phyloP scores from a whole-genome alignment of 2,113 vertebrate genomes.

The Phainopepla nitens region DNA sequence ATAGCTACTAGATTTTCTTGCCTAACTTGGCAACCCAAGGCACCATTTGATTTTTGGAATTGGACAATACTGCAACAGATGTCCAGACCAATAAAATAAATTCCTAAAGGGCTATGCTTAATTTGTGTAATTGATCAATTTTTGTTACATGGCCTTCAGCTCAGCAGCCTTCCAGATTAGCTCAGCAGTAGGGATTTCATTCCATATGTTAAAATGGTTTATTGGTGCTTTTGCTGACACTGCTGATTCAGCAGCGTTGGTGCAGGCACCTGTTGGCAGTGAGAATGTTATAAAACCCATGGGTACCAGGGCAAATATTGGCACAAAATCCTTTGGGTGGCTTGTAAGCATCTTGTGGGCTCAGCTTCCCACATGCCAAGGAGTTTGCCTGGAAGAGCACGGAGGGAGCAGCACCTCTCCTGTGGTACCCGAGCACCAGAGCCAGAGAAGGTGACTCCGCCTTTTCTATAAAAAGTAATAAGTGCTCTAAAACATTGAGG shows the following conservation, averaged over 20 bases:
- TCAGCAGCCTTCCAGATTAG: conserved; percentile 96
- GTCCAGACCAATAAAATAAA: conserved; percentile 98
- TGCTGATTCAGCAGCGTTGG: conserved; percentile 81
- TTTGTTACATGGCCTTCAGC: conserved; percentile 85
- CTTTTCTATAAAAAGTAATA: conserved; percentile 56
- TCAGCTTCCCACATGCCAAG: neutral
- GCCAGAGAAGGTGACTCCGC: neutral
- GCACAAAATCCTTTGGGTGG: neutral
- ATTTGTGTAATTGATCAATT: conserved; percentile 99
- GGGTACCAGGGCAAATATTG: neutral
- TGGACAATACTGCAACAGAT: conserved; percentile 99
- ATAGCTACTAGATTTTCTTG: conserved; percentile 90
- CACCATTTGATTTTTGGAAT: conserved; percentile 99
- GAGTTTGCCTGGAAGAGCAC: neutral
- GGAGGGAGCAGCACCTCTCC: neutral
- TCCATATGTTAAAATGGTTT: conserved; percentile 91
- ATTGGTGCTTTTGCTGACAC: conserved; percentile 78
- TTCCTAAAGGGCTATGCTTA: conserved; percentile 95
- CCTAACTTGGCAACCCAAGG: conserved; percentile 88
- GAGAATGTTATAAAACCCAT: conserved; percentile 6
- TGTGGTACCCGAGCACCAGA: neutral
- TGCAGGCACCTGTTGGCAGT: conserved; percentile 88
- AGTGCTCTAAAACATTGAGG: conserved; percentile 59
- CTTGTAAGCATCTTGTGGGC: neutral
- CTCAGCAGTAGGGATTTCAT: conserved; percentile 87